Base-by-base conservation (phyloP, 2,888 invertebrate genomes). In the Phyllotreta cruciferae region DNA sequence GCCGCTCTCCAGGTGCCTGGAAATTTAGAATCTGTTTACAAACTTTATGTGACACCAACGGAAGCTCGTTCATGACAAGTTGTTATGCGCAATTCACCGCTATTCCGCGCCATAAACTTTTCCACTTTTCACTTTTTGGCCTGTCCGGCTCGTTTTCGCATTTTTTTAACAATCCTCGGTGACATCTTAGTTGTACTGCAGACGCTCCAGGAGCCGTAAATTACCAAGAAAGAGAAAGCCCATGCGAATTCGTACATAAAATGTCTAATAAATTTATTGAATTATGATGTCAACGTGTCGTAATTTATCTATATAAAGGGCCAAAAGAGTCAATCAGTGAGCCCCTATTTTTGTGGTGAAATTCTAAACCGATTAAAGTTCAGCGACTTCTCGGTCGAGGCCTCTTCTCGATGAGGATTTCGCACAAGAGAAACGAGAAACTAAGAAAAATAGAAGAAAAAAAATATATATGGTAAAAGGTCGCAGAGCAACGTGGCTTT, bases 1-100 rank as follows among this genome's bases (percentile, higher is more conserved):
- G 56, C 56, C 13, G 37, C 14, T 37, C 5, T 57, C 56, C 56
- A 57, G 56, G 56, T 57, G 49, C 38, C 47, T 47, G 56, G 39
- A 57, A 57, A 57, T 57, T 57, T 57, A 57, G 24, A 57, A 57
- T 57, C 47, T 57, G 56, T 57, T 57, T 57, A 57, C 56, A 57
- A 49, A 57, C 47, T 49, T 49, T 10, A 57, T 57, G 56, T 45
- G 56, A 57, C 56, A 57, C n/a, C 47, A 49, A 57, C 49, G 56
- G 56, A 57, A 47, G 37, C 49, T 24, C 34, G 13, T 47, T 57
- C 56, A 38, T 39, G 56, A 57, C 56, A 57, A 57, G 49, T 39
- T 49, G 56, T 57, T 57, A 7, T 49, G 49, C 34, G 39, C 38
- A 47, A 57, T 57, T 57, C 56, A 56, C 44, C 47, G 45, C 56